These are phyloP conservation scores for Columba janthina DNA, from an alignment of 2,113 vertebrate species.

Conservation along the genomic window DNA sequence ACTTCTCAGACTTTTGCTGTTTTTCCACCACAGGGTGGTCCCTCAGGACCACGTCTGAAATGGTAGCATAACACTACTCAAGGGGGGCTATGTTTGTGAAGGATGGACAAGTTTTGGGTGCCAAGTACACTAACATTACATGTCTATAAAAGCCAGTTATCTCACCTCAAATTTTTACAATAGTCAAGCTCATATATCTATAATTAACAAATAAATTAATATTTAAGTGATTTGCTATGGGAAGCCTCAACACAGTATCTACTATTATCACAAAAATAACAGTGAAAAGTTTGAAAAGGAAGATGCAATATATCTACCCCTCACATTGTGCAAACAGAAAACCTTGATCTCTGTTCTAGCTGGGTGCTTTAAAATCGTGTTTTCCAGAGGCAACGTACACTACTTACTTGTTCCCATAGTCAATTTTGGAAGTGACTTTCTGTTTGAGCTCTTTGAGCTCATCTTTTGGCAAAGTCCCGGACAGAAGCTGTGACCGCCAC, in stretches of 20 bases:
- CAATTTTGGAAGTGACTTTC: conserved; percentile 97
- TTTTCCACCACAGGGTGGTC: background rate
- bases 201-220: background rate
- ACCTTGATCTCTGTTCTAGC: background rate
- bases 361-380: background rate
- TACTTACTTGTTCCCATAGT: conserved; percentile 95
- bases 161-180: background rate
- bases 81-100: background rate
- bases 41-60: background rate
- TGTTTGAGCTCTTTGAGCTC: conserved; percentile 98
- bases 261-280: background rate
- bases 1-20: background rate
- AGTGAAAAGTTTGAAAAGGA: background rate
- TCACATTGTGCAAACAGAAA: background rate
- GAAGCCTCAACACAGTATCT: background rate
- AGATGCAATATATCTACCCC: background rate
- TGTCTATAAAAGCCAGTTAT: background rate
- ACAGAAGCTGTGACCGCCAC: conserved; percentile 96
- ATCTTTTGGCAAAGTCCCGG: conserved; percentile 93
- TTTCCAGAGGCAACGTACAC: background rate
- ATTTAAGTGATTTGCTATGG: background rate
- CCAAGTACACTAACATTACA: accelerated
- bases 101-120: no score
- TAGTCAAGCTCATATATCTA: background rate
- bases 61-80: background rate